Percentiles rank a stretch among this genome's conserved stretches.
Conservation (phyloP, 2,888 invertebrate genomes). For the Uloborus plumipes region DNA sequence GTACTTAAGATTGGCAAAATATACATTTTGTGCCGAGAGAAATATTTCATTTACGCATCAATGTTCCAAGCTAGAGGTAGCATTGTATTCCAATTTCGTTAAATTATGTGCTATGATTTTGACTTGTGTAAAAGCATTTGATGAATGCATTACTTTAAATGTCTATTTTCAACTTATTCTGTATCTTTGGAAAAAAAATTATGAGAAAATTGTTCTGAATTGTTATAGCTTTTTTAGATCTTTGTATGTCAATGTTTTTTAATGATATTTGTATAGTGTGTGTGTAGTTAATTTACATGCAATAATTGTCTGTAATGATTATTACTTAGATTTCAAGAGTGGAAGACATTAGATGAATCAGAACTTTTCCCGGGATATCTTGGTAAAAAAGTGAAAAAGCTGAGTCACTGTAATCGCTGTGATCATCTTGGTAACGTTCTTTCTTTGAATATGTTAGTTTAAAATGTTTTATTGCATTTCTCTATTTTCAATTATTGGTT, state of each 20-base stretch:
- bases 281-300: neutral
- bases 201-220: neutral
- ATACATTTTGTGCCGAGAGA: too few species aligned
- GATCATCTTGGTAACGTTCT: slow-evolving; percentile 38
- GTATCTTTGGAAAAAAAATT: neutral
- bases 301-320: neutral
- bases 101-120: too few species aligned
- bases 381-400: slow-evolving; percentile 19
- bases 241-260: neutral
- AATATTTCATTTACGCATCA: too few species aligned
- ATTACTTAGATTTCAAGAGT: slow-evolving; percentile 42
- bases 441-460: neutral
- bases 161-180: too few species aligned
- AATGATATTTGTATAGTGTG: neutral
- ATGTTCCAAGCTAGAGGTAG: too few species aligned
- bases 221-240: neutral
- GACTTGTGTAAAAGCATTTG: too few species aligned
- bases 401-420: slow-evolving; percentile 39
- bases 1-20: too few species aligned
- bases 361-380: slow-evolving; percentile 48
- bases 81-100: too few species aligned
- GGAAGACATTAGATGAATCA: slow-evolving; percentile 35
- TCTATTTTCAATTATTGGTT: too few species aligned
- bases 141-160: too few species aligned
- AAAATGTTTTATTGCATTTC: too few species aligned